Base-by-base conservation (phyloP, 1,140 invertebrate species). In the Elysia chlorotica region DNA sequence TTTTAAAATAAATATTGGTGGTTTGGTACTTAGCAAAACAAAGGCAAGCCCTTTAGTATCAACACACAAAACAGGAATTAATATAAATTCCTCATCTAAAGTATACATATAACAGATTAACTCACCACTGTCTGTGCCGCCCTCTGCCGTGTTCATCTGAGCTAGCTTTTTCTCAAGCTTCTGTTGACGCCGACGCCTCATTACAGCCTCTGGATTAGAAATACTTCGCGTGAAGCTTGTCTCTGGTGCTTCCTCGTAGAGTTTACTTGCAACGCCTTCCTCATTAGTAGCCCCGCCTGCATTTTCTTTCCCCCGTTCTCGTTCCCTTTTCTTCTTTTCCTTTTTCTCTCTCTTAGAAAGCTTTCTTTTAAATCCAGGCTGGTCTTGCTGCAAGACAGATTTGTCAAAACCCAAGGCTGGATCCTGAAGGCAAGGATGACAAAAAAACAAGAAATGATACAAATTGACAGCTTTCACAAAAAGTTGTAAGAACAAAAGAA, bases 331-430 rank as follows among this genome's bases (percentile, higher is more conserved):
- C 87, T 98, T 98, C 83, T 97, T 91, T 85, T 98, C 96, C 85
- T 99, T 99, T 88, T 99, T 99, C 84, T 99, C 97, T 63, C 97
- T 90, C 89, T 98, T 99, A n/a, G 97, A 99, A 67, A 98, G 90
- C 90, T 98, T 98, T 83, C 97, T 90, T 83, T 92, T 91, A 85
- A 94, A 94, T 83, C 76, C 78, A 38, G 61, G 65, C 54, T 75
- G 59, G 23, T 59, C 67, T 37, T 59, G 28, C 35, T 65, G 48
- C 54, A 70, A 19, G 53, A 70, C 67, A 36, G 67, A 59, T 19
- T 70, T 70, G 54, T 70, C 54, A 59, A 70, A 70, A 2, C 67
- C 67, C 17, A 70, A 25, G n/a, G 67, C 67, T 23, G 67, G 67
- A 59, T 70, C 67, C 67, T 70, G 54, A 30, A 21, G 21, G 38